These are phyloP conservation scores for Petrocephalus schoutedeni DNA, from an alignment of 2,797 vertebrate genomes.

Conservation along the genomic window DNA sequence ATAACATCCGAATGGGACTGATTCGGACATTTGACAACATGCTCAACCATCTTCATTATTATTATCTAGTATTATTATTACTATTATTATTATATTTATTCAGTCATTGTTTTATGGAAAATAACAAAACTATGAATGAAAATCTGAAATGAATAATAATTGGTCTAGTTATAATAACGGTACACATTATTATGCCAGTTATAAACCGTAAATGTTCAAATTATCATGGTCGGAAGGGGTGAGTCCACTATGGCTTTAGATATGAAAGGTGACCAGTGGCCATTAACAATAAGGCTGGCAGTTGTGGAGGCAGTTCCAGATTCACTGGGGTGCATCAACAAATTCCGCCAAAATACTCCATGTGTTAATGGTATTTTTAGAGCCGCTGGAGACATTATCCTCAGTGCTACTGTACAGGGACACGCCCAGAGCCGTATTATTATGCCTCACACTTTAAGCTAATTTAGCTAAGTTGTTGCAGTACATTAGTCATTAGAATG, in stretches of 20 bases:
- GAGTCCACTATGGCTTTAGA: neutral
- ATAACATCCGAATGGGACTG: neutral
- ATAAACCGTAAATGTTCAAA: neutral
- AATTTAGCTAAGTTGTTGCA: neutral
- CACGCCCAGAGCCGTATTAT: neutral
- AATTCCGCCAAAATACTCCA: slow-evolving; percentile 12
- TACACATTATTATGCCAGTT: neutral
- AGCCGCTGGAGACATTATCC: neutral
- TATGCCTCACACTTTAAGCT: slow-evolving; percentile 15
- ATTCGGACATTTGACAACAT: neutral
- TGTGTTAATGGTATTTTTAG: slow-evolving; percentile 15
- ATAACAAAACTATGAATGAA: neutral
- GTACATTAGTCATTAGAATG: neutral
- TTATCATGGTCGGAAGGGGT: neutral
- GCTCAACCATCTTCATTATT: neutral
- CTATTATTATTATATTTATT: neutral
- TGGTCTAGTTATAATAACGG: neutral
- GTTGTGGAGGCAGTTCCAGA: neutral
- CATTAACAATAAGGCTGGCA: neutral
- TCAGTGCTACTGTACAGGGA: neutral
- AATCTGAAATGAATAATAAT: neutral
- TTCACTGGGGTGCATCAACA: neutral
- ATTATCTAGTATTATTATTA: neutral
- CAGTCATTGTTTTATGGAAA: neutral
- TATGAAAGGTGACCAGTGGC: neutral